These are phyloP conservation scores for Sciurus niger DNA, from an alignment of 2,113 vertebrate genomes.

Conservation along the genomic window DNA sequence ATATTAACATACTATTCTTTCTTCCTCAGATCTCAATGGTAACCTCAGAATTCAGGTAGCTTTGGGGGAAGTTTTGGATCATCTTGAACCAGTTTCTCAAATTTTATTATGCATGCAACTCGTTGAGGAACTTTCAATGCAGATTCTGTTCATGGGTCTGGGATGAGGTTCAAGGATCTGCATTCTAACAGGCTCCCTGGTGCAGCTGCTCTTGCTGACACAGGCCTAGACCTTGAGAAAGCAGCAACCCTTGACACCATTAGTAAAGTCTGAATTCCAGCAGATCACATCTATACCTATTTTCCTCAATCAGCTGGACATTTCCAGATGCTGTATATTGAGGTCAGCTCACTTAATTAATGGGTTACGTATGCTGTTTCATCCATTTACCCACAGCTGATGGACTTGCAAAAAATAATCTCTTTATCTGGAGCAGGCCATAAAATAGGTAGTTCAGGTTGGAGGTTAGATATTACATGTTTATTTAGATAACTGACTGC, in stretches of 20 bases:
- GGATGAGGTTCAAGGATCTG: background rate
- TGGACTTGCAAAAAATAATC: conserved; percentile 74
- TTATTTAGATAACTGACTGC: conserved; percentile 73
- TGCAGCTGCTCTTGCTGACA: background rate
- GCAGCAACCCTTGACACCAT: background rate
- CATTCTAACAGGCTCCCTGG: background rate
- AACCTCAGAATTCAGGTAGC: background rate
- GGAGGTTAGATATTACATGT: conserved; percentile 67
- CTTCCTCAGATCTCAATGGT: background rate
- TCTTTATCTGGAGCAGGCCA: conserved; percentile 54
- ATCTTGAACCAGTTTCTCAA: background rate
- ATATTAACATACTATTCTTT: background rate
- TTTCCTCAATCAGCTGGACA: background rate
- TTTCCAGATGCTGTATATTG: conserved; percentile 52
- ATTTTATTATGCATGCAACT: background rate
- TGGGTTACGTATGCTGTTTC: conserved; percentile 70
- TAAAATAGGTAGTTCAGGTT: conserved; percentile 77
- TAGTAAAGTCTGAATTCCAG: background rate
- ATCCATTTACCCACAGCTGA: conserved; percentile 74
- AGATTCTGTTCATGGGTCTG: background rate
- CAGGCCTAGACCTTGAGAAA: background rate
- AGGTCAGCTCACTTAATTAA: conserved; percentile 82
- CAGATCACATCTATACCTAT: background rate
- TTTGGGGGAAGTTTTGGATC: background rate
- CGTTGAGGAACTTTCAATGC: background rate